Base-by-base conservation (phyloP, 2,797 vertebrate genomes). In the Myripristis murdjan region DNA sequence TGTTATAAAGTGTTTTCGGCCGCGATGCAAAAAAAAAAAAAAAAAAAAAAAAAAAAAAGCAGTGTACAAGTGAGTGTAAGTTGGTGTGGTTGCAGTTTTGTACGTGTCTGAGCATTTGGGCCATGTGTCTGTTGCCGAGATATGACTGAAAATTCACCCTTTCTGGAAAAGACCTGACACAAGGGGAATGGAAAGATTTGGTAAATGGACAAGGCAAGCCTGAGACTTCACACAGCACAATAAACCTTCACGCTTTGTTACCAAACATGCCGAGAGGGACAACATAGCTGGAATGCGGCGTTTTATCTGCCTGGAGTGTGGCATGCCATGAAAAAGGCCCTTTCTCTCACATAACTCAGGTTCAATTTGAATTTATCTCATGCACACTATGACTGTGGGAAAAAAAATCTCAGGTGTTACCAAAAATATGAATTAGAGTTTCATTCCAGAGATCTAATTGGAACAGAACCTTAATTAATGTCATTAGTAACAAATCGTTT, bases 201-300 rank as follows among this genome's bases (percentile, higher is more conserved):
- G 62, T 2, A n/a, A 63, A 26, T n/a, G n/a, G 26, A 5, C 2
- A 6, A 6, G 59, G 22, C 20, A 53, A 4, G 56, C 35, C 72
- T 48, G 20, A 46, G 22, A 24, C 59, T 72, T 64, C 53, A 35
- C 60, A 46, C 24, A 77, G 74, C 26, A 70, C 66, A 81, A 63
- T 73, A 81, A 81, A 84, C 73, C 83, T 76, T 64, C 68, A 84
- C 4, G 7, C 62, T 26, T 56, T 37, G 72, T 77, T 81, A 70
- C 23, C 64, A 66, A 67, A 74, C 54, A 57, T 61, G 57, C 48
- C 61, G 39, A 53, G 41, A 54, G 73, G 79, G 66, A 66, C 60
- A 37, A 23, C 28, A 53, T 26, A 49, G 39, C 46, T 16, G 43
- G 26, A 39, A 54, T 23, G 37, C 16, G 9, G 10, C 1, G 7